Base-by-base conservation (phyloP, 2,797 vertebrate genomes). In the Enteromius thamalakanensis region DNA sequence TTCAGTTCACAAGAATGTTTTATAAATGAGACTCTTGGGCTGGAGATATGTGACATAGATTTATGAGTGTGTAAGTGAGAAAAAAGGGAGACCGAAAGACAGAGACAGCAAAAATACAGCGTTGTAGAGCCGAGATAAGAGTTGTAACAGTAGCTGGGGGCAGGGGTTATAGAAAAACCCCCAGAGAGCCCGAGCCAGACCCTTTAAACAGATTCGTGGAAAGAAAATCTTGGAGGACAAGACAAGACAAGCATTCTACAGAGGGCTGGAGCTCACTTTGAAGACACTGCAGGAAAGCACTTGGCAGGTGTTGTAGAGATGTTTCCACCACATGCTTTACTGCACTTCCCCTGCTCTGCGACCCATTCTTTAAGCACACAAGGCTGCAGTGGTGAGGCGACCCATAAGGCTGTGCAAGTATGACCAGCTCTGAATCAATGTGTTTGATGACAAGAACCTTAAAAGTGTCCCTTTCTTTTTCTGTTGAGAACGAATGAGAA, bases 271-370 rank as follows among this genome's bases (percentile, higher is more conserved):
- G 17, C 19, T 81, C 40, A 23, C 26, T 75, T 79, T 79, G 68
- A 76, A 70, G 77, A 80, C 64, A 60, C 29, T 11, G 5, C 29
- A 32, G 75, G 58, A 84, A 72, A 51, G 69, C 62, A 74, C 65
- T 55, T 79, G 82, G 67, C 65, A 77, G 79, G 76, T 51, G 32
- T 68, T 84, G 67, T 77, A 58, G 19, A 60, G 71, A 70, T n/a
- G 23, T 79, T 29, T 80, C 65, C 12, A 0, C 72, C 68, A 51
- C 79, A 71, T 65, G 65, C 55, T 82, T 76, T 79, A 64, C 26
- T 65, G 53, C 37, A 53, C 55, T 37, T 51, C 17, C 62, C 23
- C 40, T 37, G 42, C 70, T 45, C n/a, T 64, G 68, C 3, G 69
- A 74, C 29, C 26, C 42, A 17, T 62, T 74, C 69, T 81, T 74